Percentiles rank a stretch among this genome's conserved stretches.
These are phyloP conservation scores for Archivesica marissinica DNA, from an alignment of 1,140 invertebrate genomes.

Conservation along the genomic window DNA sequence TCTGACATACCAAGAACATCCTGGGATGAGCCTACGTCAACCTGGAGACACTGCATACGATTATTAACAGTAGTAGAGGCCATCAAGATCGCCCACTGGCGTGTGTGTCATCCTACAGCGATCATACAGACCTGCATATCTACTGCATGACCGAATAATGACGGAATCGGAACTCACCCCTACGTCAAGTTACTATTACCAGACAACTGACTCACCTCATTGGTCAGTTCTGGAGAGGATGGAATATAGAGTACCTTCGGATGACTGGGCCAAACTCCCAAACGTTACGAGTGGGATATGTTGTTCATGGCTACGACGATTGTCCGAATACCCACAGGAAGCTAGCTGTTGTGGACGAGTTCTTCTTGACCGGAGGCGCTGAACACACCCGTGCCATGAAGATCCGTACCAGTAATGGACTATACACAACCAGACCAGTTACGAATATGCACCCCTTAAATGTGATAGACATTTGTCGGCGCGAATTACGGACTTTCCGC, in stretches of 20 bases:
- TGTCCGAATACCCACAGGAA: neutral
- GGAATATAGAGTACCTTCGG: no score
- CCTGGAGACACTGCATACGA: neutral
- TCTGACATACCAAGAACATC: neutral
- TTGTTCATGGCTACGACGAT: neutral
- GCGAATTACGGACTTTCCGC: no score
- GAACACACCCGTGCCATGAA: no score
- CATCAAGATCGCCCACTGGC: neutral
- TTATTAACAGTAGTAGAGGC: neutral
- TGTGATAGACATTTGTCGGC: no score
- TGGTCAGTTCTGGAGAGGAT: no score
- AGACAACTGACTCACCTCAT: no score
- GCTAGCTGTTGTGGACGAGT: neutral
- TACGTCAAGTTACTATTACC: neutral
- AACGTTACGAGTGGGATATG: no score
- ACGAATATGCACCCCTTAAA: no score
- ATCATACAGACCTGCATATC: neutral
- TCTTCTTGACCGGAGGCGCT: neutral
- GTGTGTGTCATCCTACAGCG: neutral
- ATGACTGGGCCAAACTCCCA: no score
- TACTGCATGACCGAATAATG: neutral
- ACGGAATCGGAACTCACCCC: no score
- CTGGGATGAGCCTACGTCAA: neutral
- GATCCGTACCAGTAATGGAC: no score
- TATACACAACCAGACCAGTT: no score